These are phyloP conservation scores for Brachionus paranguensis DNA, from an alignment of 1,140 invertebrate genomes.

Conservation along the genomic window DNA sequence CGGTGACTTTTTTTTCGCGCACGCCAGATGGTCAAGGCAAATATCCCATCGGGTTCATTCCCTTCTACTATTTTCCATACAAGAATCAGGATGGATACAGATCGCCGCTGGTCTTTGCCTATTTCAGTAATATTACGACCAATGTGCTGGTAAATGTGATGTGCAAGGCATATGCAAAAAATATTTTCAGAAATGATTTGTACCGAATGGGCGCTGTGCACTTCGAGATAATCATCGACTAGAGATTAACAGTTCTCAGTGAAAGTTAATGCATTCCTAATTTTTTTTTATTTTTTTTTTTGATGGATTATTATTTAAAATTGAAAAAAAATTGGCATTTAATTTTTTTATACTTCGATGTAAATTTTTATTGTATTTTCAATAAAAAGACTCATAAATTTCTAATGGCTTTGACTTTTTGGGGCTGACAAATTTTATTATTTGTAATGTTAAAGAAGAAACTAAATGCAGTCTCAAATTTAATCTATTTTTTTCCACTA, in stretches of 20 bases:
- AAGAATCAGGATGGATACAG: constrained; percentile 43
- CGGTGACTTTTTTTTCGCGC: constrained; percentile 41
- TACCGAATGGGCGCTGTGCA: constrained; percentile 37
- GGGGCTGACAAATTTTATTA: no score
- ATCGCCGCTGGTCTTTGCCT: constrained; percentile 42
- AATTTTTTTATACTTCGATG: not conserved
- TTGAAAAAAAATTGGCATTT: not conserved
- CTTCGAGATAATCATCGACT: constrained; percentile 38
- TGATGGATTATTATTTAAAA: not conserved
- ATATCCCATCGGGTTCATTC: constrained; percentile 40
- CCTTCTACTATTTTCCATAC: constrained; percentile 42
- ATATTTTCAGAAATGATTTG: constrained; percentile 12
- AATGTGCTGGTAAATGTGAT: constrained; percentile 39
- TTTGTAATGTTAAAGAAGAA: no score
- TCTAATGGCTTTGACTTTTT: no score
- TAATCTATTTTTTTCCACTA: no score
- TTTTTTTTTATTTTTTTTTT: not conserved
- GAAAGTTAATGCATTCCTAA: not conserved
- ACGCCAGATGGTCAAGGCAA: constrained; percentile 29
- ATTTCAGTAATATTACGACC: constrained; percentile 40
- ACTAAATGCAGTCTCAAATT: no score
- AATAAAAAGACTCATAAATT: not conserved
- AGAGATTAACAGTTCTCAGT: not conserved
- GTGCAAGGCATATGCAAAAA: constrained; percentile 34
- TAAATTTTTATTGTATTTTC: not conserved